These are phyloP conservation scores for Acleris sparsana DNA, from an alignment of 2,888 invertebrate species.

Conservation along the genomic window DNA sequence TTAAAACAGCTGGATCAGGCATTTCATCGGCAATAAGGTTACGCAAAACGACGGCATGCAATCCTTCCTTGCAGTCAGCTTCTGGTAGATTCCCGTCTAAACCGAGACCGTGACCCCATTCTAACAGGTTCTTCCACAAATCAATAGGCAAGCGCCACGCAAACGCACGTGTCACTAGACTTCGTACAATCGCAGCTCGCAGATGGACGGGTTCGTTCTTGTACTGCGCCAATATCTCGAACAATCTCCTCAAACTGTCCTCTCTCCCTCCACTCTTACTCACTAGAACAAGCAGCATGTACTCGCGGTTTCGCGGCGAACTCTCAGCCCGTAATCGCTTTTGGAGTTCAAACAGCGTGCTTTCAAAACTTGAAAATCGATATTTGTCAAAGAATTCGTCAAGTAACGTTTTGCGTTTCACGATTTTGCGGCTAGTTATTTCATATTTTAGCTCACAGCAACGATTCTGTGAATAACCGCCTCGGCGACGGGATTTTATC, in stretches of 20 bases:
- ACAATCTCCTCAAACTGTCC: slow-evolving; percentile 12
- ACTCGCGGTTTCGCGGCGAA: too few relatives aligned
- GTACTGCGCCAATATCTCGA: slow-evolving; percentile 10
- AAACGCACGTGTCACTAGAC: slow-evolving; percentile 26
- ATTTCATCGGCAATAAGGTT: slow-evolving; percentile 3
- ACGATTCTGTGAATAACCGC: too few relatives aligned
- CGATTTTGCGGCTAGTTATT: background rate
- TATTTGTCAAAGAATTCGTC: slow-evolving; percentile 19
- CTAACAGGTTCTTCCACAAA: slow-evolving; percentile 18
- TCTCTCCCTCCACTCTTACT: slow-evolving; percentile 22
- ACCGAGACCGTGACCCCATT: background rate
- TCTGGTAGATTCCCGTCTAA: slow-evolving; percentile 27
- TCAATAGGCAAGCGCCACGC: slow-evolving; percentile 28
- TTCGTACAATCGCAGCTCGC: slow-evolving; percentile 32
- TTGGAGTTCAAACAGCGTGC: slow-evolving; percentile 14
- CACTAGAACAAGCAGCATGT: background rate
- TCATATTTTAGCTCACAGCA: too few relatives aligned
- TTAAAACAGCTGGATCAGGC: background rate
- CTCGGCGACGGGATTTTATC: too few relatives aligned
- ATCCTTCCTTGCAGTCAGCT: slow-evolving; percentile 23
- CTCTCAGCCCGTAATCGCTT: background rate
- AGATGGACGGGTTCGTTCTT: slow-evolving; percentile 26
- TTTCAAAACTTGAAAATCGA: slow-evolving; percentile 9
- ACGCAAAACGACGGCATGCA: slow-evolving; percentile 29
- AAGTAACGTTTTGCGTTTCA: slow-evolving; percentile 5